phyloP scores from a whole-genome alignment of 2,888 invertebrate species.

The Lagria hirta region DNA sequence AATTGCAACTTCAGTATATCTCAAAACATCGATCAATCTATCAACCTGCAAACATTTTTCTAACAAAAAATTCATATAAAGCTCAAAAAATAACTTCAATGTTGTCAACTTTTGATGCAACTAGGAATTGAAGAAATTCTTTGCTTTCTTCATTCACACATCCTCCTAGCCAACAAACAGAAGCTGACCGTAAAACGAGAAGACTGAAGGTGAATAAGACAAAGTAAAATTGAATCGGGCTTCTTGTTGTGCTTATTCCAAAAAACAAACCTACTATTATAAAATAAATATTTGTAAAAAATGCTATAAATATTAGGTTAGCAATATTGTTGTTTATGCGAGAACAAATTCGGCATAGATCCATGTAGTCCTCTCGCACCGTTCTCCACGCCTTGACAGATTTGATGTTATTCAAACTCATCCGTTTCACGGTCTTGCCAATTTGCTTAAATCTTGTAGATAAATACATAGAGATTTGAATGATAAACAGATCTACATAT shows the following conservation, averaged over 20 bases:
- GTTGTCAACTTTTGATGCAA: neutral
- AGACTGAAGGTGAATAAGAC: neutral
- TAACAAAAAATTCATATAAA: too few species aligned
- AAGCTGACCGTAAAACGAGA: neutral
- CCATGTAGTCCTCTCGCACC: neutral
- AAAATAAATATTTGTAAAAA: slow-evolving; percentile 1
- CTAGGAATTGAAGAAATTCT: neutral
- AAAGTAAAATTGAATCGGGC: neutral
- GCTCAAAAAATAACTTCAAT: slow-evolving; percentile 1
- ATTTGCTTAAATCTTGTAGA: slow-evolving; percentile 3
- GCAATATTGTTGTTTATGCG: neutral
- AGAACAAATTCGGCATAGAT: slow-evolving; percentile 1
- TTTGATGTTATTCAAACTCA: neutral
- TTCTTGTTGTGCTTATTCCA: neutral
- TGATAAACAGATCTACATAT: slow-evolving; percentile 1
- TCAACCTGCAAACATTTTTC: slow-evolving; percentile 7
- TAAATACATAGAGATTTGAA: neutral
- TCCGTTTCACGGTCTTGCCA: neutral
- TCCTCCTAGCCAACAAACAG: slow-evolving; percentile 1
- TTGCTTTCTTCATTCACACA: neutral
- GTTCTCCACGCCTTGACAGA: neutral
- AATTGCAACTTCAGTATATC: neutral
- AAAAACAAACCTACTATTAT: neutral
- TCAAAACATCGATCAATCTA: neutral
- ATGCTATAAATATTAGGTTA: neutral